Conservation (phyloP, 1,140 invertebrate species). For the Halesus radiatus region DNA sequence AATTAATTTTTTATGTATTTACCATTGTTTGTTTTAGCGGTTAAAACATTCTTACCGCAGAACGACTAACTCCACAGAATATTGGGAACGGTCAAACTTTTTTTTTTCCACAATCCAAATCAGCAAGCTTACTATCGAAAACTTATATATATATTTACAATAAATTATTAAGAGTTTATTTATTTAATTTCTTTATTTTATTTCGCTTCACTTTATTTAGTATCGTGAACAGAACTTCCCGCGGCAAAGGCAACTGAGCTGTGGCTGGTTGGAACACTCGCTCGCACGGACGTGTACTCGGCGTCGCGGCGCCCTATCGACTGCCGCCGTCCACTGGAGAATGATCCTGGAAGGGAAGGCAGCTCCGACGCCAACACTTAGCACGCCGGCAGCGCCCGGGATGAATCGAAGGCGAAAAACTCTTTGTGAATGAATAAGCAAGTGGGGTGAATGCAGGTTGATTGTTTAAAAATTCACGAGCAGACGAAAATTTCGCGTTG, state of each 20-base stretch:
- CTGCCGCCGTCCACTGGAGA: conserved; percentile 13
- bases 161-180: too few species aligned
- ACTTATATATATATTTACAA: neutral
- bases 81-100: neutral
- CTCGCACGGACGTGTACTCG: conserved; percentile 1
- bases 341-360: conserved; percentile 10
- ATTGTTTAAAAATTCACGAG: too few species aligned
- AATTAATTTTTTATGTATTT: too few species aligned
- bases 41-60: neutral
- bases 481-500: too few species aligned
- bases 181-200: neutral
- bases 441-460: neutral
- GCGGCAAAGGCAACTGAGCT: conserved; percentile 11
- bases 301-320: conserved; percentile 41
- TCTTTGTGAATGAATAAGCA: conserved; percentile 28
- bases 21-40: too few species aligned
- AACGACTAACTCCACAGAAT: neutral
- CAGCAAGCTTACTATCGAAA: neutral
- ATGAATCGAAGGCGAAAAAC: neutral
- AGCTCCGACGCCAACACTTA: conserved; percentile 11
- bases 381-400: neutral
- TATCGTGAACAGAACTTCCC: neutral
- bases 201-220: neutral
- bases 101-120: neutral
- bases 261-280: neutral